These are phyloP conservation scores for Trichoplusia ni DNA, from an alignment of 1,140 invertebrate species.

Conservation along the genomic window DNA sequence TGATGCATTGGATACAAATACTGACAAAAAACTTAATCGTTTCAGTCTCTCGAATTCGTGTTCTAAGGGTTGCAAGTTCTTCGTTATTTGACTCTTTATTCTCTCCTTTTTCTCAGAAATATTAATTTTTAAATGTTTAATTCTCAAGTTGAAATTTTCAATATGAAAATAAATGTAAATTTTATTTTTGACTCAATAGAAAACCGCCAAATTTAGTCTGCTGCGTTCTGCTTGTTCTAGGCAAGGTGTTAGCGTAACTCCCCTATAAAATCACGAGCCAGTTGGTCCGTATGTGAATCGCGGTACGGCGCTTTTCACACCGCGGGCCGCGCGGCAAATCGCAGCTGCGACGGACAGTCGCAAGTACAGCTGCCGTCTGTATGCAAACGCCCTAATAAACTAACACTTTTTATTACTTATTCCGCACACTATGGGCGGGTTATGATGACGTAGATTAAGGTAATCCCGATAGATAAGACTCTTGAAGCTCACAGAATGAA, in stretches of 20 bases:
- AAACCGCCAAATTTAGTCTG: background rate
- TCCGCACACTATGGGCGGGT: slow-evolving; percentile 47
- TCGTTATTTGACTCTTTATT: no score
- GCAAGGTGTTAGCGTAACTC: slow-evolving; percentile 51
- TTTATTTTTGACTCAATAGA: background rate
- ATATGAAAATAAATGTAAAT: no score
- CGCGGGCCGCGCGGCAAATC: slow-evolving; percentile 40
- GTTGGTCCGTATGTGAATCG: slow-evolving; percentile 65
- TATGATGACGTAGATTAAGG: slow-evolving; percentile 48
- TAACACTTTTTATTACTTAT: slow-evolving; percentile 69
- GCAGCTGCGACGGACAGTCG: slow-evolving; percentile 56
- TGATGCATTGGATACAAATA: no score
- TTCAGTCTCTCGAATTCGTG: no score
- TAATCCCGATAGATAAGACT: slow-evolving; percentile 32
- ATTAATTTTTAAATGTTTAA: no score
- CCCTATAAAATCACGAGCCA: slow-evolving; percentile 48
- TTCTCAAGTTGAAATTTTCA: no score
- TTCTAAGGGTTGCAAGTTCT: no score
- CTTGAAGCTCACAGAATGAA: background rate
- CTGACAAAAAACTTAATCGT: no score
- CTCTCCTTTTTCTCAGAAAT: no score
- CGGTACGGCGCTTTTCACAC: slow-evolving; percentile 67
- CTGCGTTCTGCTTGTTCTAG: slow-evolving; percentile 9
- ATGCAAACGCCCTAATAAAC: slow-evolving; percentile 78
- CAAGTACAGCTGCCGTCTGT: slow-evolving; percentile 60